These are phyloP conservation scores for Vandiemenella viatica DNA, from an alignment of 2,888 invertebrate genomes.

Conservation along the genomic window DNA sequence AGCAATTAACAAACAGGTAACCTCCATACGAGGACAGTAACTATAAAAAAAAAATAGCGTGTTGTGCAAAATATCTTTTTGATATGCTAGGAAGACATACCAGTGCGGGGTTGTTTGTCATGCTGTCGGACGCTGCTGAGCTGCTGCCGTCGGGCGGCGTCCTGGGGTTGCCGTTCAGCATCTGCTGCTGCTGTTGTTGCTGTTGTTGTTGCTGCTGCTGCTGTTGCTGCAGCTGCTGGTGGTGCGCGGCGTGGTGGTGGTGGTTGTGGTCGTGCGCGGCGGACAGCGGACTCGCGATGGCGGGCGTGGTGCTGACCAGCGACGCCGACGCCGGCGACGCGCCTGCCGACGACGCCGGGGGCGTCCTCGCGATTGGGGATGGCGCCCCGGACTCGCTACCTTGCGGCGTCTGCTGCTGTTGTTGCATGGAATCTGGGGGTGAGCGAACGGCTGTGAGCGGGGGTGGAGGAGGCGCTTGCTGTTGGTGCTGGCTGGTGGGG, in stretches of 20 bases:
- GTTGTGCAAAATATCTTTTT: too few species aligned
- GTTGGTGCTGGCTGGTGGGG: constrained; percentile 25
- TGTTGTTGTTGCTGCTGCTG: constrained; percentile 29
- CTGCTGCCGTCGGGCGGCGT: constrained; percentile 4
- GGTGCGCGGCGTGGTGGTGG: constrained; percentile 23
- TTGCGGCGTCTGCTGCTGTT: constrained; percentile 23
- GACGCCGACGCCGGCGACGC: constrained; percentile 26
- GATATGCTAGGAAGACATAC: too few species aligned
- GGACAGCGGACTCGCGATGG: constrained; percentile 12
- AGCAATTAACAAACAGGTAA: too few species aligned
- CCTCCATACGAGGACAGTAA: too few species aligned
- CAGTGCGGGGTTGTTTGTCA: too few species aligned
- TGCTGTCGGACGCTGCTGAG: too few species aligned
- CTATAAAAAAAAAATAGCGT: too few species aligned
- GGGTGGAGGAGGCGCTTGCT: constrained; percentile 31
- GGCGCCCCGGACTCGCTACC: too few species aligned
- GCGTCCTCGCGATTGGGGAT: constrained; percentile 21
- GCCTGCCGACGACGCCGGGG: constrained; percentile 29
- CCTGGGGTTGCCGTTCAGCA: too few species aligned
- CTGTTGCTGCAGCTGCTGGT: background rate
- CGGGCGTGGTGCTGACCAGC: constrained; percentile 19
- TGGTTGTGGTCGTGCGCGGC: constrained; percentile 17
- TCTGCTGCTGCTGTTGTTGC: constrained; percentile 13
- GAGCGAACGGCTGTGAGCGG: constrained; percentile 29
- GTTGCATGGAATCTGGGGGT: constrained; percentile 23